A percentile compares a stretch with the other conserved stretches of the same genome.
Conservation (phyloP, 64 coral and sea anemone genomes). For the Stylophora pistillata region DNA sequence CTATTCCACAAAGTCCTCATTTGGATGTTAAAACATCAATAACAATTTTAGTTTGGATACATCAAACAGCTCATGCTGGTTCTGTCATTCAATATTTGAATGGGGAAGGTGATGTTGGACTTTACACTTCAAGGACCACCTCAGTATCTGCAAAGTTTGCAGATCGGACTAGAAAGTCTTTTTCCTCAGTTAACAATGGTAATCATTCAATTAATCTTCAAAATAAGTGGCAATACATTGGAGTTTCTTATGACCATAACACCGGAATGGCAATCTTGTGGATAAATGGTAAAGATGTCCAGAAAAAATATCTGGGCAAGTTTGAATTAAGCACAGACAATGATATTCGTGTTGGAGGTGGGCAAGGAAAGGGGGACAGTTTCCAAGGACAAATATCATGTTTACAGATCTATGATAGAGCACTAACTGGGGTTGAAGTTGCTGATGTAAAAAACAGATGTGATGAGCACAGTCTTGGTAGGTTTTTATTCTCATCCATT, state of each 20-base stretch:
- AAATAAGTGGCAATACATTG: constrained; percentile 48
- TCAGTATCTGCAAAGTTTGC: neutral
- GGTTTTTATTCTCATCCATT: too few species aligned
- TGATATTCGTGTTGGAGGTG: constrained; percentile 30
- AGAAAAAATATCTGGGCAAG: neutral
- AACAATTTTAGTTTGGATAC: constrained; percentile 59
- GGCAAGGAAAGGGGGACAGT: constrained; percentile 13
- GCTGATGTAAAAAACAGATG: constrained; percentile 56
- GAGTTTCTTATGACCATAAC: constrained; percentile 26
- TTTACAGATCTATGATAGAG: constrained; percentile 70
- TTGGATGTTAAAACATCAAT: constrained; percentile 38
- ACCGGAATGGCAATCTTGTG: constrained; percentile 32
- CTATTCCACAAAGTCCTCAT: constrained; percentile 29
- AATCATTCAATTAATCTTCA: constrained; percentile 22
- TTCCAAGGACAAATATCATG: constrained; percentile 64
- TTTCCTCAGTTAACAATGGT: neutral
- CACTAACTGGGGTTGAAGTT: constrained; percentile 22
- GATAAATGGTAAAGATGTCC: constrained; percentile 30
- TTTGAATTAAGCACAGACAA: constrained; percentile 29
- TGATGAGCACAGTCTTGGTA: constrained; percentile 32
- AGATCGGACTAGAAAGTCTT: neutral
- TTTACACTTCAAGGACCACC: constrained; percentile 2
- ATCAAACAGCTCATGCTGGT: constrained; percentile 42
- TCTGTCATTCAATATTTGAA: constrained; percentile 40
- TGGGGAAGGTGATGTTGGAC: neutral